Conservation (phyloP, 2,113 vertebrate species). For the Melozone crissalis region DNA sequence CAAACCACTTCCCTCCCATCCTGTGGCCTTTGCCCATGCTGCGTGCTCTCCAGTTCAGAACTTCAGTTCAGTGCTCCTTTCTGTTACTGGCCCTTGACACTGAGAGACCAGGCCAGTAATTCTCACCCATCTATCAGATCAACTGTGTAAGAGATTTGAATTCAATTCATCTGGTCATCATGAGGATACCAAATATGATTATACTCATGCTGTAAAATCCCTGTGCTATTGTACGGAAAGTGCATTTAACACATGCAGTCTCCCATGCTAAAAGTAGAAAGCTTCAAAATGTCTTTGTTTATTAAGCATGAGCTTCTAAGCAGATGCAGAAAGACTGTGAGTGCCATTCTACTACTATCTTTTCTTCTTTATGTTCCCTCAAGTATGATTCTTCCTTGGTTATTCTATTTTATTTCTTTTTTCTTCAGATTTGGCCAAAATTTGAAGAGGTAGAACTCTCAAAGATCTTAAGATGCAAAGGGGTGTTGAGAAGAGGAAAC, state of each 20-base stretch:
- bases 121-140: background rate
- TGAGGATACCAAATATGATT: background rate
- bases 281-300: background rate
- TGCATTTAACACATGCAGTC: background rate
- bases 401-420: background rate
- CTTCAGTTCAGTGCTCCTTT: background rate
- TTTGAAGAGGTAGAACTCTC: background rate
- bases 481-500: background rate
- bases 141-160: background rate
- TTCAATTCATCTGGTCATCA: background rate
- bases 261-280: background rate
- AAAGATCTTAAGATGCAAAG: background rate
- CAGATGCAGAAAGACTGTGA: background rate
- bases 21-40: background rate
- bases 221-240: accelerated
- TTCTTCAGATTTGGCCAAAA: background rate
- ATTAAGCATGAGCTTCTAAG: background rate
- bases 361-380: background rate
- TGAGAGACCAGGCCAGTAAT: background rate
- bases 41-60: background rate
- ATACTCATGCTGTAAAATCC: background rate
- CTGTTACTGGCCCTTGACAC: background rate
- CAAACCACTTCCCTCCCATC: background rate
- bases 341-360: accelerated
- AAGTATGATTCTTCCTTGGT: background rate